Conservation (phyloP, 2,888 invertebrate genomes). For the Ligdia adustata region DNA sequence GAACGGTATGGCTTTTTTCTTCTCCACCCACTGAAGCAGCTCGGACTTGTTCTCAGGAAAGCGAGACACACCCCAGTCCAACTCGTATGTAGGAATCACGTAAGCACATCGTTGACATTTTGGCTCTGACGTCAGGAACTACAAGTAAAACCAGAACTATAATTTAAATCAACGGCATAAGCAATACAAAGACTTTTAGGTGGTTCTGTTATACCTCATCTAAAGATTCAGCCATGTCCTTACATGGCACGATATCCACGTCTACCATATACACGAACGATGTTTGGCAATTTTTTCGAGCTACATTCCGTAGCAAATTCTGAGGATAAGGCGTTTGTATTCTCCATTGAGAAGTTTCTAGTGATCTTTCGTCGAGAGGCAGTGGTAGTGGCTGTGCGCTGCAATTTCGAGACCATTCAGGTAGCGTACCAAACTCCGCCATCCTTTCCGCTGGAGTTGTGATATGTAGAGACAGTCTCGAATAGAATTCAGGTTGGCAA, state of each 20-base stretch:
- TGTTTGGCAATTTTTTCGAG: not conserved
- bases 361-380: not conserved
- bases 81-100: slow-evolving; percentile 95
- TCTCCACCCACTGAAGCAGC: slow-evolving; percentile 88
- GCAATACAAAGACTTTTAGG: slow-evolving; percentile 87
- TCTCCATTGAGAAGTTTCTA: not conserved
- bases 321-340: not conserved
- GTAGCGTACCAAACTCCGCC: not conserved
- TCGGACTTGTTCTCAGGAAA: slow-evolving; percentile 93
- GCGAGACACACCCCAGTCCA: slow-evolving; percentile 88
- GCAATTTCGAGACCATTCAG: not conserved
- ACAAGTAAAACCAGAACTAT: not conserved
- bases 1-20: slow-evolving; percentile 93
- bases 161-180: not conserved
- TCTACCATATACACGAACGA: slow-evolving; percentile 1
- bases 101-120: slow-evolving; percentile 92
- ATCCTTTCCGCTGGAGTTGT: not conserved
- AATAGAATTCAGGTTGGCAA: not conserved
- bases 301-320: not conserved
- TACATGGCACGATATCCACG: not conserved
- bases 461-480: not conserved
- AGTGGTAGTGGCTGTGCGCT: not conserved
- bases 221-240: not conserved
- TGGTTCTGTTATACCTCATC: not conserved
- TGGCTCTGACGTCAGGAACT: slow-evolving; percentile 83